Evolutionary conservation across 2,797 vertebrate genomes (phyloP).

Genomic region (Lepidocolaptes lacrymiger): DNA sequence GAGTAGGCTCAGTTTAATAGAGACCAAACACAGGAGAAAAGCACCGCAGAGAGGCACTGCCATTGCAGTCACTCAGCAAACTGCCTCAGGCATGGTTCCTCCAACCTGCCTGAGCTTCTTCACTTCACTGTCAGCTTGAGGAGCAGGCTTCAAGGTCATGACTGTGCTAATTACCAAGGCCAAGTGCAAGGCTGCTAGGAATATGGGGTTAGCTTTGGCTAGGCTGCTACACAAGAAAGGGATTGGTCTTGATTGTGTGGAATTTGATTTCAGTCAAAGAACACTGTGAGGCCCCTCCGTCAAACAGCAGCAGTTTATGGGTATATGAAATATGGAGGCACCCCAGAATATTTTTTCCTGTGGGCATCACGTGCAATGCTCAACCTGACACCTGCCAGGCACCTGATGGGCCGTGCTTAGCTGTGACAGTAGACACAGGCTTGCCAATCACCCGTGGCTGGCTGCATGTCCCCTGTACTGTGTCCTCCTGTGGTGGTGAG

Average conservation of each 20-base stretch:
- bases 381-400: not conserved
- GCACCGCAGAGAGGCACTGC: not conserved
- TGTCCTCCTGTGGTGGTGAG: not conserved
- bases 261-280: not conserved
- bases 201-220: not conserved
- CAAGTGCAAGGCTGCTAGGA: not conserved
- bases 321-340: not conserved
- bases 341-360: not conserved
- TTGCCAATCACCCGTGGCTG: not conserved
- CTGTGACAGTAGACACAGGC: not conserved
- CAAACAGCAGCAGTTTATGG: not conserved
- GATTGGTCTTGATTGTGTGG: not conserved
- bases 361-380: rapidly evolving
- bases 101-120: not conserved
- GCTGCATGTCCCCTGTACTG: not conserved
- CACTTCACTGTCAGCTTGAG: not conserved
- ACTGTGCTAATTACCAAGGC: not conserved
- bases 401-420: not conserved
- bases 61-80: rapidly evolving
- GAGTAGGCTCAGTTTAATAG: not conserved
- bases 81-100: rapidly evolving
- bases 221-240: not conserved
- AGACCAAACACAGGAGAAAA: not conserved
- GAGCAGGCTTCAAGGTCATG: not conserved
- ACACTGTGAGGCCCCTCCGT: not conserved